A percentile compares a stretch with the other conserved stretches of the same genome.
Evolutionary conservation across 1,140 invertebrate genomes (phyloP).

Genomic region (Eurosta solidaginis): DNA sequence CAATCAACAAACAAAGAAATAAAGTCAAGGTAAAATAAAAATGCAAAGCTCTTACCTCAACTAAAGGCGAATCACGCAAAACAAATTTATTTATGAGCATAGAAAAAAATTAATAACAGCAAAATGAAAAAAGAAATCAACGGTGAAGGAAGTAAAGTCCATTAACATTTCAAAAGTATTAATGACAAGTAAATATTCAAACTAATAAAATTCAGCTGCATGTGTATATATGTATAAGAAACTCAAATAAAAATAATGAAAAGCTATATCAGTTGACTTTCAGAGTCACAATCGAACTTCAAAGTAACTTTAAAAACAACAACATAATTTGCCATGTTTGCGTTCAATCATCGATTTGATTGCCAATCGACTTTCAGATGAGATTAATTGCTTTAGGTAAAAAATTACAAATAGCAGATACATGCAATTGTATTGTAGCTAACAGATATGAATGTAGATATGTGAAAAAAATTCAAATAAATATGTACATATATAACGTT

Average conservation of each 20-base stretch:
- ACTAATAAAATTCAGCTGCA: no score
- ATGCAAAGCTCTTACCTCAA: no score
- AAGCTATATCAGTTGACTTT: no score
- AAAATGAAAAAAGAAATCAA: no score
- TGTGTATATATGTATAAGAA: neutral
- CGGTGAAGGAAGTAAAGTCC: no score
- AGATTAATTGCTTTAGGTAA: neutral
- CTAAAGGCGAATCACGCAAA: no score
- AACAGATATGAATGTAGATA: neutral
- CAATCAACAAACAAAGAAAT: neutral
- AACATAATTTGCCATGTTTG: neutral
- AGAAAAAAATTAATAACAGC: no score
- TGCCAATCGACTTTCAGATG: neutral
- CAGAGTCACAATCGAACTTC: neutral
- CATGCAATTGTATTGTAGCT: neutral
- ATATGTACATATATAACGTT: no score
- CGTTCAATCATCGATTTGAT: neutral
- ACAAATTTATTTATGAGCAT: no score
- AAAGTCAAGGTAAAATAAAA: neutral
- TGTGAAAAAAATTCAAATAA: neutral
- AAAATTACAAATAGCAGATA: slow-evolving; percentile 1
- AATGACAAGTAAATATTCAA: no score
- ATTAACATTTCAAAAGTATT: no score
- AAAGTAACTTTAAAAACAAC: neutral
- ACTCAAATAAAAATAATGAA: neutral